Evolutionary conservation across 2,113 vertebrate genomes (phyloP).

Genomic region (Larimichthys polyactis): DNA sequence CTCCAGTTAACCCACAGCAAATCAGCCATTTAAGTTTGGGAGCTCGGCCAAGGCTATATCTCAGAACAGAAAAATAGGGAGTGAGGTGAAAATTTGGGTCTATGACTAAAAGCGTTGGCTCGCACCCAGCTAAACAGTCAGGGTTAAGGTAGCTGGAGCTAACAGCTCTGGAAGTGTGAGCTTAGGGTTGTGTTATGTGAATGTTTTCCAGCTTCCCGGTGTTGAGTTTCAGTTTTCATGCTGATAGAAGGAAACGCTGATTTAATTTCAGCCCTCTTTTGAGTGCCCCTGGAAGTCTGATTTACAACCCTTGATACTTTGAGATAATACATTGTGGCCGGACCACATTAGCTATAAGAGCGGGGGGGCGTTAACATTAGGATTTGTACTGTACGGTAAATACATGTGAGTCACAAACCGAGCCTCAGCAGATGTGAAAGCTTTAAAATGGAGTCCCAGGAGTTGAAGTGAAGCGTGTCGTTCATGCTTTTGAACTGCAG

Average conservation of each 20-base stretch:
- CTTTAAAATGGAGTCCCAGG: constrained; percentile 7
- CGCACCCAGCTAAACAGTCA: constrained; percentile 56
- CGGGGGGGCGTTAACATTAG: constrained; percentile 21
- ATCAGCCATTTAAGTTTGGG: constrained; percentile 75
- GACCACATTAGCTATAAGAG: constrained; percentile 56
- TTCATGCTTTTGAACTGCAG: constrained; percentile 13
- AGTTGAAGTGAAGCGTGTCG: neutral
- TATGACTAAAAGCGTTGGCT: constrained; percentile 74
- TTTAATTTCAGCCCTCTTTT: constrained; percentile 73
- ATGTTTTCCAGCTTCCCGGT: constrained; percentile 55
- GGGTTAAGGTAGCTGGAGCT: constrained; percentile 59
- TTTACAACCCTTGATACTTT: constrained; percentile 64
- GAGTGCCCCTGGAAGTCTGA: constrained; percentile 55
- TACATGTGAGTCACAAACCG: constrained; percentile 44
- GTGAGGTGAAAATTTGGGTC: constrained; percentile 73
- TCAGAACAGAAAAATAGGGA: constrained; percentile 54
- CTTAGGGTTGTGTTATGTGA: constrained; percentile 28
- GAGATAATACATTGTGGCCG: constrained; percentile 60
- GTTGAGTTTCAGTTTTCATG: constrained; percentile 64
- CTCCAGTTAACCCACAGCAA: constrained; percentile 74
- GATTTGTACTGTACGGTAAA: constrained; percentile 33
- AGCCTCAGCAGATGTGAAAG: constrained; percentile 48
- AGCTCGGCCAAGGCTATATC: constrained; percentile 71
- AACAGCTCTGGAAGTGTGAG: constrained; percentile 59
- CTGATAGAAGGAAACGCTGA: constrained; percentile 76